phyloP scores from a whole-genome alignment of 2,797 vertebrate genomes.

The Psittacula echo region DNA sequence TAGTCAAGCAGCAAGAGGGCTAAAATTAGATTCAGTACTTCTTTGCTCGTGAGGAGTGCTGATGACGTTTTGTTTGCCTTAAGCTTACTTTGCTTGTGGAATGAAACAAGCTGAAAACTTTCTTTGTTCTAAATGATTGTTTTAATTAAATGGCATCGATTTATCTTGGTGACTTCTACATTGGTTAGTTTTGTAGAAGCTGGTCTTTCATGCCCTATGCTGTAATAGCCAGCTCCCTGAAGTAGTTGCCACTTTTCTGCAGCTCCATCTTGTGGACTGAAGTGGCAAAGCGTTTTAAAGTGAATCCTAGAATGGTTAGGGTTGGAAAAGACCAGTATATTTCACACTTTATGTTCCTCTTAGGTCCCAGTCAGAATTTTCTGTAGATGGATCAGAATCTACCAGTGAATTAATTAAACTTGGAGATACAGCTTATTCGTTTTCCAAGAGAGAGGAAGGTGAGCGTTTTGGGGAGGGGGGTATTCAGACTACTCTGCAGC shows the following conservation, averaged over 20 bases:
- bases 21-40: not conserved
- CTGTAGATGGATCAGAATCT: constrained; percentile 81
- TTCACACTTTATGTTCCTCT: not conserved
- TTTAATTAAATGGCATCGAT: not conserved
- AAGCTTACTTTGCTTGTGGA: not conserved
- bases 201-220: accelerated
- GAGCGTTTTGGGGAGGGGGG: constrained; percentile 42
- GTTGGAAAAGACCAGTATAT: not conserved
- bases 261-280: constrained; percentile 47
- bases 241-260: not conserved
- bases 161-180: not conserved
- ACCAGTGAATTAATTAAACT: constrained; percentile 86
- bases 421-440: constrained; percentile 87
- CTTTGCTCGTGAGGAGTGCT: not conserved
- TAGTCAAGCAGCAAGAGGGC: not conserved
- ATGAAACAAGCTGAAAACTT: not conserved
- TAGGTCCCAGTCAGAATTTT: constrained; percentile 72
- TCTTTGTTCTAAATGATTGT: not conserved
- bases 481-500: not conserved
- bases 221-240: not conserved
- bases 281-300: not conserved
- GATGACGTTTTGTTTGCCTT: not conserved
- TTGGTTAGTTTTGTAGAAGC: not conserved
- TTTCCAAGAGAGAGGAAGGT: constrained; percentile 85
- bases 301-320: not conserved